A percentile compares a stretch with the other conserved stretches of the same genome.
Conservation (phyloP, 2,113 vertebrate genomes). For the Eudyptes chrysolophus region DNA sequence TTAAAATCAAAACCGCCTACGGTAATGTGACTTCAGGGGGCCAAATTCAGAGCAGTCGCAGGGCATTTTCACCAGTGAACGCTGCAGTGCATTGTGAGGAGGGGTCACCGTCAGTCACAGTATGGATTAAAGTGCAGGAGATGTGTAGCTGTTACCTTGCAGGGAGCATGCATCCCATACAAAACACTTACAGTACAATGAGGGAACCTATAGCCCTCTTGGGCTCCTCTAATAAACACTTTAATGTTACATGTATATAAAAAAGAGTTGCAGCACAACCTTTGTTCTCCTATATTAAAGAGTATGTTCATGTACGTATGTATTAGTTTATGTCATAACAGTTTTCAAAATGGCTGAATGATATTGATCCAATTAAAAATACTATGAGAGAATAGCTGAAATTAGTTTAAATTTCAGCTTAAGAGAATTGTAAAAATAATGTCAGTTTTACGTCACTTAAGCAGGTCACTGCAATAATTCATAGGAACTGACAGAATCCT, state of each 20-base stretch:
- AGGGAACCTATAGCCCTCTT: not conserved
- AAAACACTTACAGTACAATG: not conserved
- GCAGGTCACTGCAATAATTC: not conserved
- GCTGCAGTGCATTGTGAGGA: not conserved
- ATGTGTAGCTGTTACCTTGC: not conserved
- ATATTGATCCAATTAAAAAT: constrained; percentile 26
- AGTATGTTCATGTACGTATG: not conserved
- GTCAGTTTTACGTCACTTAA: not conserved
- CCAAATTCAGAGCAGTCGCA: not conserved
- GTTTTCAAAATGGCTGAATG: constrained; percentile 56
- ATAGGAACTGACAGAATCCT: not conserved
- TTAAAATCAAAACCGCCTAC: constrained; percentile 14
- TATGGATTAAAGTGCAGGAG: not conserved
- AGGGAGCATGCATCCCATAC: not conserved
- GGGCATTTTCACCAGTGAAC: not conserved
- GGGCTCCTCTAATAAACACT: not conserved
- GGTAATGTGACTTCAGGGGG: not conserved
- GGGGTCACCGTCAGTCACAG: not conserved
- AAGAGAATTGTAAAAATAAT: not conserved
- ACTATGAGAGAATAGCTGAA: not conserved
- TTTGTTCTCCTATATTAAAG: not conserved
- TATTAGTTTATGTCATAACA: not conserved
- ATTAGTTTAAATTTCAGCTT: not conserved
- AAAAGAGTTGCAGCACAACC: not conserved
- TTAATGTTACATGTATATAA: not conserved